Evolutionary conservation across 2,113 vertebrate genomes (phyloP), one percentile per base, ranked within the genome.

Genomic region (Pyrgilauda ruficollis): DNA sequence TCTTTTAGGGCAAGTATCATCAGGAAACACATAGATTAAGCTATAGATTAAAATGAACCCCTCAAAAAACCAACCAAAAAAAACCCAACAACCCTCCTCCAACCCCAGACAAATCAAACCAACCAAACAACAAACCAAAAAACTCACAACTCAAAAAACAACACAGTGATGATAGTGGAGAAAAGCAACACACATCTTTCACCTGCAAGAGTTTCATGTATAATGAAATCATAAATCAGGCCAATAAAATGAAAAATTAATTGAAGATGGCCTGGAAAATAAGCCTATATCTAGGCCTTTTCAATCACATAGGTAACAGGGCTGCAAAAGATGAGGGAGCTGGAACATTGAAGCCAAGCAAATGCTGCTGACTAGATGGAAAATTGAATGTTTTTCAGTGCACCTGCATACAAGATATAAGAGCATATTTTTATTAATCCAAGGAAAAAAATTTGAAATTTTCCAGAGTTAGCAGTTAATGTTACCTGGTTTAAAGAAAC

Each of bases 81-180:
- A 22, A 18, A 17, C 3, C 2, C 6, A 55, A 12, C 8, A 49
- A 13, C 7, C 7, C 26, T 23, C 6, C 5, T 13, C 7, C 8
- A 44, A 37, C 9, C 12, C 18, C 1, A 7, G 66, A 20, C 5
- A 53, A 69, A 46, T 10, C 10, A 41, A 58, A 58, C 7, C 4
- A 35, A 41, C 1, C 4, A 43, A 63, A 1, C 4, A n/a, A 67
- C 6, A 12, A 59, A 69, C 2, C 1, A 64, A 35, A 72, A 68
- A 53, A 66, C 7, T 2, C 26, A 8, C 3, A 35, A 11, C 7
- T 47, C 5, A 21, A 58, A 81, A 68, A 74, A 23, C 9, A 80
- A 23, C 1, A 0, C 5, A 31, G 2, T 17, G 6, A 3, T 87
- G 9, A 59, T 10, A 75, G 15, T 18, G 4, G 7, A 73, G 55